A percentile compares a stretch with the other conserved stretches of the same genome.
Evolutionary conservation across 2,888 invertebrate species (phyloP).

Genomic region (Taphrorychus bicolor): DNA sequence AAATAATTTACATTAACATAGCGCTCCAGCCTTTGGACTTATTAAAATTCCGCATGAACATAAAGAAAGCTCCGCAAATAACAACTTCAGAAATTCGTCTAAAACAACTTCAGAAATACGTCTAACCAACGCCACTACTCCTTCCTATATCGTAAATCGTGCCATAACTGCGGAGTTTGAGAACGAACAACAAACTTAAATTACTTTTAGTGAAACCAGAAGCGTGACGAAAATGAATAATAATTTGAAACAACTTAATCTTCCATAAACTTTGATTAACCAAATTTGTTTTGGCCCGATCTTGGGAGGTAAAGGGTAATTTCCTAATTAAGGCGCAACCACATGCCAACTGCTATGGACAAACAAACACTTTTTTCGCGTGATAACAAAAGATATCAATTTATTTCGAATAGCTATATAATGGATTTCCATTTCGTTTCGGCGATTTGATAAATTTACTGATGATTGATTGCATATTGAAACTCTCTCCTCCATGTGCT

Average conservation of each 20-base stretch:
- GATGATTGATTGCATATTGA: background rate
- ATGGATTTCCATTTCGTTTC: background rate
- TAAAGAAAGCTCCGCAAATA: background rate
- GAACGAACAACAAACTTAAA: slow-evolving; percentile 3
- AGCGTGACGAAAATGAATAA: slow-evolving; percentile 6
- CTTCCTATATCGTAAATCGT: background rate
- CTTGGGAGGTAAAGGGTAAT: background rate
- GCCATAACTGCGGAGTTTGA: background rate
- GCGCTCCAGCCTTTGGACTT: background rate
- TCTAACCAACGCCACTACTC: background rate
- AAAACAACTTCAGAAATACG: background rate
- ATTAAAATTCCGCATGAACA: background rate
- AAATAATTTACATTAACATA: too few species aligned
- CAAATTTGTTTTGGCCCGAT: background rate
- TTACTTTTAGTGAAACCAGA: slow-evolving; percentile 5
- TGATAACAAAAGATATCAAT: background rate
- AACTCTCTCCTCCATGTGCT: background rate
- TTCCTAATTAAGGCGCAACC: background rate
- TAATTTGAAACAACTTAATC: background rate
- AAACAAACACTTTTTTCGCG: background rate
- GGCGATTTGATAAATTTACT: background rate
- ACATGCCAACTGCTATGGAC: background rate
- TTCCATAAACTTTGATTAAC: slow-evolving; percentile 2
- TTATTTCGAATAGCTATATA: background rate
- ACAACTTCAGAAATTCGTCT: background rate